Percentiles rank a stretch among this genome's conserved stretches.
These are phyloP conservation scores for Triplophysa siluroides DNA, from an alignment of 2,113 vertebrate genomes.

Conservation along the genomic window DNA sequence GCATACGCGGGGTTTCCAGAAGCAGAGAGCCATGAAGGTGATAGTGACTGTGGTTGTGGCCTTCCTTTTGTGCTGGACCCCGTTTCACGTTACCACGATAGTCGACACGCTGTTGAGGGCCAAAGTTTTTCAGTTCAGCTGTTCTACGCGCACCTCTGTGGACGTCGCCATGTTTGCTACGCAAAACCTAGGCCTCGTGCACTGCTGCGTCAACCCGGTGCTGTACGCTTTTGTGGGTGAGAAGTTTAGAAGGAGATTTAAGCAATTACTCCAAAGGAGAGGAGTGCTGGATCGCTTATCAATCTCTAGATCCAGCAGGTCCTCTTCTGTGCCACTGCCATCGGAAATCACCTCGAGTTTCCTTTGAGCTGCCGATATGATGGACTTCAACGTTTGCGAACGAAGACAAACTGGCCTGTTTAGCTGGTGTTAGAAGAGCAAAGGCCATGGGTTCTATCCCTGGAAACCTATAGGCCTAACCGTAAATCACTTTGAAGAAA, in stretches of 20 bases:
- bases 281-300: conserved; percentile 34
- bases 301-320: conserved; percentile 46
- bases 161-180: conserved; percentile 56
- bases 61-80: conserved; percentile 76
- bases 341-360: conserved; percentile 50
- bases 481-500: no score
- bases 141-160: conserved; percentile 42
- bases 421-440: no score
- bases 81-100: conserved; percentile 66
- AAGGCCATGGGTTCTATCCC: no score
- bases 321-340: conserved; percentile 51
- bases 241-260: conserved; percentile 73
- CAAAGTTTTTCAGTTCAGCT: conserved; percentile 45
- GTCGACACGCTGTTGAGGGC: conserved; percentile 66
- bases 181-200: conserved; percentile 66
- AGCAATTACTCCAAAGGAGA: conserved; percentile 57
- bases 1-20: conserved; percentile 69
- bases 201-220: conserved; percentile 77
- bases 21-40: conserved; percentile 76
- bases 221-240: conserved; percentile 76
- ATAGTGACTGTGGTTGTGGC: conserved; percentile 71
- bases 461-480: no score
- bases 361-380: conserved; percentile 16
- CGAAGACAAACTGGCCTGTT: neutral
- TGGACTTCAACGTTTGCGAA: neutral